Percentiles rank a stretch among this genome's conserved stretches.
phyloP scores from a whole-genome alignment of 2,888 invertebrate species.

The Elmis aenea region DNA sequence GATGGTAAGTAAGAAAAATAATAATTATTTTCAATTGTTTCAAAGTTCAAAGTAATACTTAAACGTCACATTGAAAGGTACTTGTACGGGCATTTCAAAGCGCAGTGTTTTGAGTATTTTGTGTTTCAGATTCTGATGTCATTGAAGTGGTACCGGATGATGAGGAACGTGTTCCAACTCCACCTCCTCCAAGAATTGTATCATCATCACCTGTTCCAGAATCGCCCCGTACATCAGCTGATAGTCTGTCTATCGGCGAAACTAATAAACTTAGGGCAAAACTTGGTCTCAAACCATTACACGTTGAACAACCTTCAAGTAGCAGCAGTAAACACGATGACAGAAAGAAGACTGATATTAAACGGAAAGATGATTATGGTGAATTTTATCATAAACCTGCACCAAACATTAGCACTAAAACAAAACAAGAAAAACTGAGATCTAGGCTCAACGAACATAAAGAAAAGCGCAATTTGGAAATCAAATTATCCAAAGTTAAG shows the following conservation, averaged over 20 bases:
- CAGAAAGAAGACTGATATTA: slow-evolving; percentile 53
- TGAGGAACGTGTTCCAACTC: slow-evolving; percentile 24
- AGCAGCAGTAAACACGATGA: slow-evolving; percentile 32
- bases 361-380: slow-evolving; percentile 56
- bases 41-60: too few relatives aligned
- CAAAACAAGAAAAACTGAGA: slow-evolving; percentile 73
- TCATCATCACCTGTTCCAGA: slow-evolving; percentile 28
- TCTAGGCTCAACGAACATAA: slow-evolving; percentile 72
- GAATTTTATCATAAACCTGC: slow-evolving; percentile 88
- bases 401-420: slow-evolving; percentile 66
- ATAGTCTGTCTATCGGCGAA: slow-evolving; percentile 71
- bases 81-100: too few relatives aligned
- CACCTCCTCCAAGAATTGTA: slow-evolving; percentile 38
- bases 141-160: slow-evolving; percentile 35
- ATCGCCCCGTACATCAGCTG: slow-evolving; percentile 45
- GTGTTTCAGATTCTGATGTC: slow-evolving; percentile 37
- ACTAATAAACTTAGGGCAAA: slow-evolving; percentile 88
- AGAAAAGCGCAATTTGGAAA: slow-evolving; percentile 73
- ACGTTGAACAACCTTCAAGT: slow-evolving; percentile 51
- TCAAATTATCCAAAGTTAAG: slow-evolving; percentile 57
- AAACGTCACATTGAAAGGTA: too few relatives aligned
- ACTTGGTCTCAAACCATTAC: slow-evolving; percentile 88
- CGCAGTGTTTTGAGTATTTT: neutral
- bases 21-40: slow-evolving; percentile 4
- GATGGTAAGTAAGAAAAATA: slow-evolving; percentile 50